Base-by-base conservation (phyloP, 1,140 invertebrate species). In the Philotrypesis tridentata region DNA sequence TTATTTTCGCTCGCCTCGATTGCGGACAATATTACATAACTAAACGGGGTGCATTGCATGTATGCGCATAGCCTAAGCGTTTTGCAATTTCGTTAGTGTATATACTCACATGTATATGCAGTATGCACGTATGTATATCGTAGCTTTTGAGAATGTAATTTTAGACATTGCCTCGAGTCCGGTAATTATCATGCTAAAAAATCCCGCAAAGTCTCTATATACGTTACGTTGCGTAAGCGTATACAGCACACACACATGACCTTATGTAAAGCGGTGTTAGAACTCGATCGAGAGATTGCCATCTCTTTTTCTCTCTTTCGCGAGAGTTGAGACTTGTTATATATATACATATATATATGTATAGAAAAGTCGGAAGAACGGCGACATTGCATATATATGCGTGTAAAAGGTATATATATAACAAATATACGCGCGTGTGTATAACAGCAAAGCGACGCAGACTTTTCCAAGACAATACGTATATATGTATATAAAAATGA, bases 91-190 rank as follows among this genome's bases (percentile, higher is more conserved):
- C 21, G 33, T 37, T 9, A 9, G 9, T 37, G 33, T 37, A 37
- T 29, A 27, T 71, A n/a, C 7, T 8, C 21, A 61, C 6, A 61
- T 61, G 9, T 61, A 61, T 63, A 9, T 65, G 11, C 2, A 65
- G 23, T 29, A 63, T 25, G 11, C 17, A 63, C 17, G 25, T 63
- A 27, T 63, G 11, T 25, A 25, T 25, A 0, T 23, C 12, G 48
- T 55, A 55, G 48, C 48, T 55, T 65, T 65, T 65, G 23, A 37
- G 23, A 43, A 68, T 5, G 67, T 68, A 55, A 76, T 67, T 78
- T 78, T 70, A 55, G 33, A 48, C 37, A 31, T 78, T n/a, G 76
- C 67, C 76, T 67, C 67, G 43, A 67, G 43, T 60, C 23, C 17
- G n/a, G 12, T 29, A 55, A 70, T 71, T 60, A 79, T 61, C 21